Conservation (phyloP, 2,888 invertebrate genomes). For the Pterobdella sp. region DNA sequence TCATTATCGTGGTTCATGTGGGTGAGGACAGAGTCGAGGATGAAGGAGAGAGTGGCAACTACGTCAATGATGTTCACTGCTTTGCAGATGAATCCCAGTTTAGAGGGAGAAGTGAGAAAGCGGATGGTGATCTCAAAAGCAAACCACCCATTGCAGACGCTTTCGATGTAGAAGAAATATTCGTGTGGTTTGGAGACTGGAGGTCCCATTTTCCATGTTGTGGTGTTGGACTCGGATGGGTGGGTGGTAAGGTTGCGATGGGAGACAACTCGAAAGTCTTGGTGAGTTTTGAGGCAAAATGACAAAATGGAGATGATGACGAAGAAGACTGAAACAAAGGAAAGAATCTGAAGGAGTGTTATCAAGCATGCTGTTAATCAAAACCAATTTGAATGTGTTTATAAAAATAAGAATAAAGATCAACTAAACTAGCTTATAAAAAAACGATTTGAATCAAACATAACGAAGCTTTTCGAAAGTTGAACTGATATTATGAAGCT, state of each 20-base stretch:
- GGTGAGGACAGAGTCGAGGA: constrained; percentile 53
- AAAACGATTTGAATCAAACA: too few species aligned
- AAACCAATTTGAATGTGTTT: too few species aligned
- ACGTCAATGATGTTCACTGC: constrained; percentile 91
- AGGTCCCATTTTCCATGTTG: constrained; percentile 69
- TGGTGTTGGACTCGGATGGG: constrained; percentile 40
- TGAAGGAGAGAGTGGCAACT: constrained; percentile 84
- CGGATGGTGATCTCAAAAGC: constrained; percentile 81
- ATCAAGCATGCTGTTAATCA: too few species aligned
- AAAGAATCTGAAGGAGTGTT: constrained; percentile 30
- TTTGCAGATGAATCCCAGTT: constrained; percentile 77
- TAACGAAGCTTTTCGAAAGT: too few species aligned
- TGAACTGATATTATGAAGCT: too few species aligned
- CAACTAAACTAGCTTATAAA: too few species aligned
- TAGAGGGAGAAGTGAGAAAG: constrained; percentile 79
- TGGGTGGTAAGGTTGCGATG: constrained; percentile 30
- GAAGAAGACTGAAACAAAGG: constrained; percentile 32
- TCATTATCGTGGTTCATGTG: constrained; percentile 47
- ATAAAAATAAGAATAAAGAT: too few species aligned
- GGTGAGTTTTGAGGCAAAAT: constrained; percentile 32
- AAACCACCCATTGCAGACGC: constrained; percentile 89
- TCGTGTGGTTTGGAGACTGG: constrained; percentile 74
- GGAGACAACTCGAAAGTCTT: constrained; percentile 54
- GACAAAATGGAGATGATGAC: constrained; percentile 31
- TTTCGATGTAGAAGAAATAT: constrained; percentile 83